Evolutionary conservation across 2,797 vertebrate genomes (phyloP), one percentile per base, ranked within the genome.

Genomic region (Muraenolepis orangiensis): DNA sequence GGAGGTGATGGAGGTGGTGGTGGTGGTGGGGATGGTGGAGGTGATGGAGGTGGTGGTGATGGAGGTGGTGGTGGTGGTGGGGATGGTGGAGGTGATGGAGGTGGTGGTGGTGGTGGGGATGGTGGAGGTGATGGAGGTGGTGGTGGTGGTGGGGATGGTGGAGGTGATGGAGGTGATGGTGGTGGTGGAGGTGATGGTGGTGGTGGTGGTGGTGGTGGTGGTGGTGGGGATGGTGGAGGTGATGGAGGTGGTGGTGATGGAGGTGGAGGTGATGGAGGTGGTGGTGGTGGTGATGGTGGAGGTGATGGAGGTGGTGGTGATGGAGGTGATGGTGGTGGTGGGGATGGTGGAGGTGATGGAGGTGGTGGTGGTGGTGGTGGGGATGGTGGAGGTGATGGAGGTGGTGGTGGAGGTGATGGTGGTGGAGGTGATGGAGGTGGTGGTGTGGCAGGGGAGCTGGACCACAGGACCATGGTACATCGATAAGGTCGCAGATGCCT

Each of bases 401-500:
- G 11, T 66, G 75, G 34, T 32, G 72, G 70, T 32, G 69, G 31
- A 20, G 70, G 29, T n/a, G 34, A 7, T 36, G 20, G 30, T 34
- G 28, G 36, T 38, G 46, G 18, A 20, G 46, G 46, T 13, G 16
- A 6, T 51, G 46, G 46, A 51, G 4, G 11, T 66, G 75, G 34
- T 32, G 72, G 70, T 12, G 36, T 20, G 69, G 30, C 61, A 66
- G 83, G 72, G 82, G 79, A 46, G 84, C 74, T 84, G 80, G 89
- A 90, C 85, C 90, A 81, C 74, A 81, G 90, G 87, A 91, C 88
- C 79, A 90, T 91, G 91, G 88, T 91, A 86, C 46, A 51, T 88
- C 87, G 90, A 90, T 90, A 88, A 90, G 85, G 86, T 85, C 87
- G 89, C 85, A 90, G 87, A 90, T 87, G 84, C 89, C 80, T 71